These are phyloP conservation scores for Strongylocentrotus purpuratus DNA, from an alignment of 35 echinoderm and acorn worm species.

Conservation along the genomic window DNA sequence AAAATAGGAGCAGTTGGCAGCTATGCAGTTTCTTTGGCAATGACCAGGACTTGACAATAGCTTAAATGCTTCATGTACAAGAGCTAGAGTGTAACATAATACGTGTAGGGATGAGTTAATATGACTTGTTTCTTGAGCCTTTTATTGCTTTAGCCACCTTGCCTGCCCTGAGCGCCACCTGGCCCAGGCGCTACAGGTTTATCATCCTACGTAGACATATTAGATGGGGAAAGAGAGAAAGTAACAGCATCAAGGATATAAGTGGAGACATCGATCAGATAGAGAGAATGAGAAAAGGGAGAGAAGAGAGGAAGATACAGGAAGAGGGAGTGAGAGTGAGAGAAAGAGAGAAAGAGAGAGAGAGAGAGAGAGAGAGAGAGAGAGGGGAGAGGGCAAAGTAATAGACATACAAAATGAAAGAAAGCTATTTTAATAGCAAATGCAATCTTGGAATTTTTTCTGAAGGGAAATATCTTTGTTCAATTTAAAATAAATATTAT, in stretches of 20 bases:
- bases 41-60: no score
- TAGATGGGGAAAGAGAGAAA: background rate
- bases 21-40: no score
- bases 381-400: background rate
- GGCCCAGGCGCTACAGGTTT: background rate
- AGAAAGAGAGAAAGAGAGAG: no score
- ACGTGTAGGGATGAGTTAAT: background rate
- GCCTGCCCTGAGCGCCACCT: background rate
- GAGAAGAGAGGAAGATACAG: no score
- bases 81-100: background rate
- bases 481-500: no score
- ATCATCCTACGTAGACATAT: background rate
- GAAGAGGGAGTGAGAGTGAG: no score
- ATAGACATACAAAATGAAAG: background rate
- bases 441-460: no score
- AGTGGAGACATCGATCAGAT: no score
- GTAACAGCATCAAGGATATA: background rate
- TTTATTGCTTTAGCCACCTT: constrained; percentile 2
- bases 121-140: background rate
- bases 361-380: background rate
- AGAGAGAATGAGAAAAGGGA: no score
- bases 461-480: no score
- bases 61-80: background rate
- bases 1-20: no score
- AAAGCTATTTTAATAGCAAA: no score